Conservation (phyloP, 1,140 invertebrate genomes). For the Drosophila dunni region DNA sequence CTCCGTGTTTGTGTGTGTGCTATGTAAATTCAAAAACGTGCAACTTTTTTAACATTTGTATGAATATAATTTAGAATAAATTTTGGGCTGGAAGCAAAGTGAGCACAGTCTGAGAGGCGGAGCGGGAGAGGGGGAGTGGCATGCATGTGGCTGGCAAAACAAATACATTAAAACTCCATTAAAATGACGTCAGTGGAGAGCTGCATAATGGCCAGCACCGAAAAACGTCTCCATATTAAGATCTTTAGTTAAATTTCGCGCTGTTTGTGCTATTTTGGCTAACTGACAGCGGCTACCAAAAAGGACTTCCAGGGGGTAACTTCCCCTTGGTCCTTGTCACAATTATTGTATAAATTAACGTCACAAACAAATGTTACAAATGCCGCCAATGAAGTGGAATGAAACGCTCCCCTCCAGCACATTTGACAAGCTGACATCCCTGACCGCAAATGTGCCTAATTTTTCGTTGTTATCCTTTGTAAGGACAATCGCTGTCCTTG, state of each 20-base stretch:
- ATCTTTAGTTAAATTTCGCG: conserved; percentile 26
- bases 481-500: conserved; percentile 30
- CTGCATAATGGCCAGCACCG: conserved; percentile 21
- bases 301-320: not conserved
- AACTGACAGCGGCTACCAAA: not conserved
- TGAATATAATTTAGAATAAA: conserved; percentile 82
- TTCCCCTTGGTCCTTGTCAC: conserved; percentile 61
- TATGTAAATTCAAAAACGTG: conserved; percentile 67
- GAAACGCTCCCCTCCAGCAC: conserved; percentile 47
- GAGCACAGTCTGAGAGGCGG: conserved; percentile 33
- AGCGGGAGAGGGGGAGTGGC: conserved; percentile 11
- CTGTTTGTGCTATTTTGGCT: conserved; percentile 9
- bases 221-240: conserved; percentile 2
- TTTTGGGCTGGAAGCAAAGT: conserved; percentile 17
- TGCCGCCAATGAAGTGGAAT: conserved; percentile 84
- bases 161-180: conserved; percentile 82
- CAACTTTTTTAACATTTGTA: conserved; percentile 81
- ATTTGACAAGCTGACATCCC: conserved; percentile 50
- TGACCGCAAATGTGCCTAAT: conserved; percentile 80
- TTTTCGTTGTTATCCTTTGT: conserved; percentile 83
- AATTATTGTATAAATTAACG: conserved; percentile 85
- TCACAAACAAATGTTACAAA: conserved; percentile 85
- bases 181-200: conserved; percentile 55
- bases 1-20: conserved; percentile 27
- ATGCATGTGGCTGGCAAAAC: conserved; percentile 33